phyloP scores from a whole-genome alignment of 1,140 invertebrate species.

The Heliconius eleuchia region DNA sequence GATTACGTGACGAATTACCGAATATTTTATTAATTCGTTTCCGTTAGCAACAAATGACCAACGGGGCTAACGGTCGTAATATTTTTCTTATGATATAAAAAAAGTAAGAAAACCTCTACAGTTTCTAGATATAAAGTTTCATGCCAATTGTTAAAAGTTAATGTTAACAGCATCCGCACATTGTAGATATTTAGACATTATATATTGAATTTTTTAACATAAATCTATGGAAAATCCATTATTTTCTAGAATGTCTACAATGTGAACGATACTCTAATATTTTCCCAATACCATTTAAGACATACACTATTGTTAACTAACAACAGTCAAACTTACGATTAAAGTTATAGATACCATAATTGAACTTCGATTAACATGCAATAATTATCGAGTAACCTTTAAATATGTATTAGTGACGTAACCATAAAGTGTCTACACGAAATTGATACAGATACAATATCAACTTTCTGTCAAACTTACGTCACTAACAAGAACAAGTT shows the following conservation, averaged over 20 bases:
- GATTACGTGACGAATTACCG: not conserved
- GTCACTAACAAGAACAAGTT: slow-evolving; percentile 6
- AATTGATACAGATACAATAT: not conserved
- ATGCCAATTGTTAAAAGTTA: slow-evolving; percentile 10
- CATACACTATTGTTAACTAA: slow-evolving; percentile 19
- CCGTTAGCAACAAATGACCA: not conserved
- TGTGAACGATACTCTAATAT: not conserved
- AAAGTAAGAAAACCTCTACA: not conserved
- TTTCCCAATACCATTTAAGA: not conserved
- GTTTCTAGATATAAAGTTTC: slow-evolving; percentile 1
- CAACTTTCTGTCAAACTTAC: not conserved
- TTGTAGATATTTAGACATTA: not conserved
- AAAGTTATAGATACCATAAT: slow-evolving; percentile 24
- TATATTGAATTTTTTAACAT: not conserved
- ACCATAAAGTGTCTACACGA: not conserved
- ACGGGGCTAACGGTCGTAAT: not conserved
- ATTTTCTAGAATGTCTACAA: not conserved
- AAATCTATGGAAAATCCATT: not conserved
- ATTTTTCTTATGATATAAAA: not conserved
- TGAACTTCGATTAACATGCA: slow-evolving; percentile 32
- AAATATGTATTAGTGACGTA: slow-evolving; percentile 10
- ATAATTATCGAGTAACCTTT: slow-evolving; percentile 13
- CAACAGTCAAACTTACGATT: slow-evolving; percentile 26
- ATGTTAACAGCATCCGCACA: slow-evolving; percentile 8
- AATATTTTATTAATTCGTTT: not conserved